Evolutionary conservation across 2,113 vertebrate genomes (phyloP).

Genomic region (Pachycephala philippinensis): DNA sequence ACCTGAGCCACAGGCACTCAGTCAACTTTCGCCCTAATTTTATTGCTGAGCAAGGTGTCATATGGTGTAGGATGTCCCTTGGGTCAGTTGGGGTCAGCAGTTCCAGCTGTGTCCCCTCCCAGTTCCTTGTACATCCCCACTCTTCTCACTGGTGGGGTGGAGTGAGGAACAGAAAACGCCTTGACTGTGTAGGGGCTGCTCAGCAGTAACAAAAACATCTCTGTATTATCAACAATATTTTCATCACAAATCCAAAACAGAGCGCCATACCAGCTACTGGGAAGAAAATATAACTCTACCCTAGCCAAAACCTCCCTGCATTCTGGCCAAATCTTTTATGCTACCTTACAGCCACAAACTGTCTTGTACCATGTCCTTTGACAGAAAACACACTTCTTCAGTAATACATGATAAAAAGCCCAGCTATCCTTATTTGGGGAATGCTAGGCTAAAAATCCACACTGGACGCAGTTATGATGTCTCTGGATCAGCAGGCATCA

Average conservation of each 20-base stretch:
- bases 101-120: neutral
- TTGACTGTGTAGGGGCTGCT: neutral
- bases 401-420: neutral
- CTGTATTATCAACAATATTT: neutral
- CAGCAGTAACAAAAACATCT: neutral
- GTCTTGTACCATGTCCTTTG: neutral
- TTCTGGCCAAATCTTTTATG: neutral
- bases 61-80: neutral
- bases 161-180: neutral
- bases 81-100: neutral
- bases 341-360: neutral
- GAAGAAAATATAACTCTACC: neutral
- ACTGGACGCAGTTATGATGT: neutral
- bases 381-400: neutral
- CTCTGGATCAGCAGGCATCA: neutral
- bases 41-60: neutral
- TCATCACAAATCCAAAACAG: neutral
- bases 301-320: neutral
- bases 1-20: neutral
- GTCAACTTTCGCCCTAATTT: neutral
- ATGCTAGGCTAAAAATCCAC: neutral
- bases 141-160: neutral
- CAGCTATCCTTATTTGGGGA: neutral
- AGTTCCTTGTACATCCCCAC: neutral
- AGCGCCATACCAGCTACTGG: neutral